phyloP scores from a whole-genome alignment of 2,888 invertebrate species.

The Cosmia trapezina region DNA sequence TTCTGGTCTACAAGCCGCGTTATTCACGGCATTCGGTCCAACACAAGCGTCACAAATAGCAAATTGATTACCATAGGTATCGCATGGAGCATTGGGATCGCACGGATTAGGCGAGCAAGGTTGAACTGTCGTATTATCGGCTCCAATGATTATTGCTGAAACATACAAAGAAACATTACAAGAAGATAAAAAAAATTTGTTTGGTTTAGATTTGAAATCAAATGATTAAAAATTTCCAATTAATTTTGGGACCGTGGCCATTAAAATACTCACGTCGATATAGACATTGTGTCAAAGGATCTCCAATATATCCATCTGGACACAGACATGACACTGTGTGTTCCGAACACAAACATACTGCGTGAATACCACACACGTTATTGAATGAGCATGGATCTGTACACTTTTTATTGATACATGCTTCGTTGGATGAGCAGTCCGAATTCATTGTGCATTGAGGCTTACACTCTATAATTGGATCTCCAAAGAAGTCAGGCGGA shows the following conservation, averaged over 20 bases:
- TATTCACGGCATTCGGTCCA: constrained; percentile 92
- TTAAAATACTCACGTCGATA: constrained; percentile 84
- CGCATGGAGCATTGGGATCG: constrained; percentile 92
- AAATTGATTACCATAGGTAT: constrained; percentile 93
- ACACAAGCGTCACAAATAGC: constrained; percentile 95
- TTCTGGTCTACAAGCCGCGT: constrained; percentile 95
- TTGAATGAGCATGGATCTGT: constrained; percentile 93
- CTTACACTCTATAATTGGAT: constrained; percentile 94
- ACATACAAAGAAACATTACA: constrained; percentile 47
- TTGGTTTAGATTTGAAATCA: background rate
- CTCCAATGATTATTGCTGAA: constrained; percentile 88
- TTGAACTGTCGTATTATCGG: constrained; percentile 91
- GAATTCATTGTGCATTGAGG: constrained; percentile 96
- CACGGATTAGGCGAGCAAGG: constrained; percentile 95
- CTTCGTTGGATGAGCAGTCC: constrained; percentile 93
- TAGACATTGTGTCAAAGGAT: constrained; percentile 94
- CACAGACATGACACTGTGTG: constrained; percentile 96
- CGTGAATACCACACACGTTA: constrained; percentile 94
- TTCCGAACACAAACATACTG: constrained; percentile 94
- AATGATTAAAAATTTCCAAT: background rate
- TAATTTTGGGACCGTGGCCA: constrained; percentile 1
- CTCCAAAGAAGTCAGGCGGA: constrained; percentile 93
- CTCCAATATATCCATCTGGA: constrained; percentile 94
- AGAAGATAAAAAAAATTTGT: background rate
- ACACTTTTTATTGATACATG: constrained; percentile 94